These are phyloP conservation scores for Anguilla pacifica DNA, from an alignment of 2,797 vertebrate species.

Conservation along the genomic window DNA sequence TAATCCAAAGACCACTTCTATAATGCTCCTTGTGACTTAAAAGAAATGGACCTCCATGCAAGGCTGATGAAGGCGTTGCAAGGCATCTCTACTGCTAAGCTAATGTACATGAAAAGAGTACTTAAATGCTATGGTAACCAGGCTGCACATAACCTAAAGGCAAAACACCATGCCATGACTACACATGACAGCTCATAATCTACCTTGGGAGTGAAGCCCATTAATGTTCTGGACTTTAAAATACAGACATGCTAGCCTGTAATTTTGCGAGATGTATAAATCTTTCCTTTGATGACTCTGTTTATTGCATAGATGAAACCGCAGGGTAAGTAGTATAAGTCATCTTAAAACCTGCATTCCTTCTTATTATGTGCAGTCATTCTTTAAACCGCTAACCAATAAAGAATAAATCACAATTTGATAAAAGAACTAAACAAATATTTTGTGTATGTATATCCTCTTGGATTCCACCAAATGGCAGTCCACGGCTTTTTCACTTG, in stretches of 20 bases:
- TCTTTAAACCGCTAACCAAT: not conserved
- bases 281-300: conserved; percentile 21
- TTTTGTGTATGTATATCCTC: not conserved
- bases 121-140: not conserved
- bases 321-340: not conserved
- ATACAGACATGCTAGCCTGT: not conserved
- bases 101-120: not conserved
- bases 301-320: conserved; percentile 23
- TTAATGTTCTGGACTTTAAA: conserved; percentile 15
- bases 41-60: not conserved
- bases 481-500: not conserved
- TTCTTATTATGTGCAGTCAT: not conserved
- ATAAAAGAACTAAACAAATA: not conserved
- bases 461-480: not conserved
- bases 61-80: not conserved
- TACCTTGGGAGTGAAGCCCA: not conserved
- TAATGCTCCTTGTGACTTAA: not conserved
- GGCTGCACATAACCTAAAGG: not conserved
- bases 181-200: not conserved
- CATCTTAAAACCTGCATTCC: conserved; percentile 19
- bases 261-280: conserved; percentile 20
- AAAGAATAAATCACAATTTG: conserved; percentile 4
- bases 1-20: not conserved
- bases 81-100: not conserved
- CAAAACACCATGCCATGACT: not conserved